phyloP scores from a whole-genome alignment of 2,797 vertebrate genomes.

The Lates japonicus region DNA sequence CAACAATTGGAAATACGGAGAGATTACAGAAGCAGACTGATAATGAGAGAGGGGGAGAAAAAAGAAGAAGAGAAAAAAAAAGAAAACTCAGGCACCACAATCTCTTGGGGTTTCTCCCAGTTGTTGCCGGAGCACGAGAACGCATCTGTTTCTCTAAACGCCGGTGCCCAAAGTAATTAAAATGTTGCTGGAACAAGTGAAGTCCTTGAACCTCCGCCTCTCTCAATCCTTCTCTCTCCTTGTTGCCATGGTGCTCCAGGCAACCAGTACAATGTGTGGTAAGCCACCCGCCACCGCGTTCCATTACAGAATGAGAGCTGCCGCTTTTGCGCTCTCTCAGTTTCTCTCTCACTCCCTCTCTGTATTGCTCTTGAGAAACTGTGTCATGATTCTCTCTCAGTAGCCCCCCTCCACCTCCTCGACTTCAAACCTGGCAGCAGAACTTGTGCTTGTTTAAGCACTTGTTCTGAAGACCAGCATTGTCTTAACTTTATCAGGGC shows the following conservation, averaged over 20 bases:
- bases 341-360: slow-evolving; percentile 35
- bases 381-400: slow-evolving; percentile 57
- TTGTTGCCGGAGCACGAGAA: slow-evolving; percentile 55
- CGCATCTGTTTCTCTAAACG: slow-evolving; percentile 75
- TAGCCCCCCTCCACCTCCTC: slow-evolving; percentile 29
- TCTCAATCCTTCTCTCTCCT: slow-evolving; percentile 64
- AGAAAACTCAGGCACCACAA: not conserved
- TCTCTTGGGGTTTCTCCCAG: slow-evolving; percentile 45
- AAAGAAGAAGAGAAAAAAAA: not conserved
- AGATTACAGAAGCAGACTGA: slow-evolving; percentile 46
- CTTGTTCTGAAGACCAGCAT: slow-evolving; percentile 45
- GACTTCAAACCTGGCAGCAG: slow-evolving; percentile 46
- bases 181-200: slow-evolving; percentile 82
- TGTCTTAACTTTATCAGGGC: slow-evolving; percentile 45
- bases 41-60: slow-evolving; percentile 45
- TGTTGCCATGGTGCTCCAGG: slow-evolving; percentile 86
- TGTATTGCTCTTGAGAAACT: slow-evolving; percentile 55
- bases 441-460: slow-evolving; percentile 45
- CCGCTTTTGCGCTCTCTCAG: slow-evolving; percentile 50
- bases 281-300: slow-evolving; percentile 67
- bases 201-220: slow-evolving; percentile 83
- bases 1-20: slow-evolving; percentile 50
- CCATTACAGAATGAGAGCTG: slow-evolving; percentile 67
- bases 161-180: slow-evolving; percentile 78
- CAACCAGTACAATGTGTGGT: slow-evolving; percentile 64